Evolutionary conservation across 1,140 invertebrate species (phyloP).

Genomic region (Antheraea mylitta): DNA sequence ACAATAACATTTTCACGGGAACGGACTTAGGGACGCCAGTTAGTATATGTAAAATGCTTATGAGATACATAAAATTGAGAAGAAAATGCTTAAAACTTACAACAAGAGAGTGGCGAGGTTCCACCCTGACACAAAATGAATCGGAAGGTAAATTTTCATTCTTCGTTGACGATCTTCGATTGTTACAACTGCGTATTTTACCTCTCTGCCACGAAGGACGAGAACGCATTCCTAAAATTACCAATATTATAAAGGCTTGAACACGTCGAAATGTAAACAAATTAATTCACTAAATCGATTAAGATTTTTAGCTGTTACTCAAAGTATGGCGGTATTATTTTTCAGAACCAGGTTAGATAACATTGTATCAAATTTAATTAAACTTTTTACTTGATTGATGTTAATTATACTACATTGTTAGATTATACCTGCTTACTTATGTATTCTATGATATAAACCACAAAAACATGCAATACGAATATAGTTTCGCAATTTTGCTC

Average conservation of each 20-base stretch:
- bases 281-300: too few relatives aligned
- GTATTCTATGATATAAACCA: background rate
- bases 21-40: too few relatives aligned
- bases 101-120: conserved; percentile 48
- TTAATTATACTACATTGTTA: too few relatives aligned
- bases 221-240: conserved; percentile 40
- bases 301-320: too few relatives aligned
- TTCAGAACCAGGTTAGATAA: too few relatives aligned
- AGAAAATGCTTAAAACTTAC: conserved; percentile 17
- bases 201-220: conserved; percentile 50
- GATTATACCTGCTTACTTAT: too few relatives aligned
- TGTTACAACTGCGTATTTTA: conserved; percentile 43
- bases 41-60: too few relatives aligned
- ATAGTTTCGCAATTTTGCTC: background rate
- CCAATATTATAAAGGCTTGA: background rate
- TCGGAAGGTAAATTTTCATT: conserved; percentile 38
- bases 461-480: background rate
- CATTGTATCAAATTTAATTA: too few relatives aligned
- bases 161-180: conserved; percentile 31
- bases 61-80: too few relatives aligned
- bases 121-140: conserved; percentile 54
- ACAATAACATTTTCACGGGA: too few relatives aligned
- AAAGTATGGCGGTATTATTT: too few relatives aligned
- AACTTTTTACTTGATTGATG: too few relatives aligned
- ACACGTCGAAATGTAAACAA: background rate